A percentile compares a stretch with the other conserved stretches of the same genome.
Conservation (phyloP, 1,140 invertebrate species). For the Sycophila sp. region DNA sequence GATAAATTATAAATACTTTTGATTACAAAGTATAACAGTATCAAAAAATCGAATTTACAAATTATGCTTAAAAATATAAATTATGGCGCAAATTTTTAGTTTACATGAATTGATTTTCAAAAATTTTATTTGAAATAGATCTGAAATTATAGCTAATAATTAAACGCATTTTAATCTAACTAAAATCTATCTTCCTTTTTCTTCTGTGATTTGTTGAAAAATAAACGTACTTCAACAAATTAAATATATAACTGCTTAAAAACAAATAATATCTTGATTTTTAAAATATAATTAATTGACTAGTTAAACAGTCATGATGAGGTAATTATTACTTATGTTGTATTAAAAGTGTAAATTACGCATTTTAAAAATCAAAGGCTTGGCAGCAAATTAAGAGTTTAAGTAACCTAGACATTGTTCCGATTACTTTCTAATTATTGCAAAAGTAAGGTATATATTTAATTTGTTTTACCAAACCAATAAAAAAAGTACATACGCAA, state of each 20-base stretch:
- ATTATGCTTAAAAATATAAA: not conserved
- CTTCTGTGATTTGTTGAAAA: not conserved
- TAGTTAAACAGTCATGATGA: conserved; percentile 32
- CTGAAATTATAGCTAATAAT: not conserved
- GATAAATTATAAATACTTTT: no score
- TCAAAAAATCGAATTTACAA: no score
- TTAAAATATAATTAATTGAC: conserved; percentile 36
- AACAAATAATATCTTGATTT: not conserved
- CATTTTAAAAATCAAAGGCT: conserved; percentile 18
- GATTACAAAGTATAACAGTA: no score
- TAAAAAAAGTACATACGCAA: conserved; percentile 12
- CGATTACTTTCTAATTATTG: not conserved
- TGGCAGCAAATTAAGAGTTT: conserved; percentile 2
- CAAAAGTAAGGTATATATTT: not conserved
- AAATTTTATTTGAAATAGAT: no score
- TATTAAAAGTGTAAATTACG: not conserved
- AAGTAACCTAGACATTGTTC: not conserved
- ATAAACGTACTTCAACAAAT: conserved; percentile 5
- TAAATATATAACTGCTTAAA: conserved; percentile 5
- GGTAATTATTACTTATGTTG: conserved; percentile 11
- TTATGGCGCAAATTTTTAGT: not conserved
- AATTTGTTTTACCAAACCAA: not conserved
- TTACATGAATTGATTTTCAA: no score
- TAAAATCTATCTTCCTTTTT: not conserved
- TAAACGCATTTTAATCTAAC: not conserved